Percentiles rank a stretch among this genome's conserved stretches.
Conservation (phyloP, 2,797 vertebrate species). For the Pteropus rufus region DNA sequence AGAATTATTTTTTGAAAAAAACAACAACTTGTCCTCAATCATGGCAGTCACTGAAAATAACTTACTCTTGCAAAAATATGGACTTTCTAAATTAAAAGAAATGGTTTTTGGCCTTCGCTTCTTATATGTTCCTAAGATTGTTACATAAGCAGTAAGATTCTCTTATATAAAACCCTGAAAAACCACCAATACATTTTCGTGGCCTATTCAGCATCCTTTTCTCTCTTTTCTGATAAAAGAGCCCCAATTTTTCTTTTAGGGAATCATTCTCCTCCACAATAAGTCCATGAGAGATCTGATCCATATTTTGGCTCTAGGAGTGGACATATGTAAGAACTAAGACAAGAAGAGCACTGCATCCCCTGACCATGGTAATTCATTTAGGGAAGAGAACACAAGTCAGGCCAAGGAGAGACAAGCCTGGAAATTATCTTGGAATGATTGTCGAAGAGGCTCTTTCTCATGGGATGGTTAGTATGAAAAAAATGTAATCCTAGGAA, state of each 20-base stretch:
- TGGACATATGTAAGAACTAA: background rate
- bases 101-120: background rate
- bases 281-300: background rate
- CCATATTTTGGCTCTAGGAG: background rate
- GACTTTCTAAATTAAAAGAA: constrained; percentile 30
- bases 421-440: background rate
- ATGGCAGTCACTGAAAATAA: constrained; percentile 28
- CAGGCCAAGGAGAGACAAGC: background rate
- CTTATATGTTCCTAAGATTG: background rate
- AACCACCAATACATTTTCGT: background rate
- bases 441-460: background rate
- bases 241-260: background rate
- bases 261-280: background rate
- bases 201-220: background rate
- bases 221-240: background rate
- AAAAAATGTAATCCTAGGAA: background rate
- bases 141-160: background rate
- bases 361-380: background rate
- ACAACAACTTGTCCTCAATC: background rate
- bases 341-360: background rate
- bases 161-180: background rate
- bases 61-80: background rate
- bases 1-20: background rate
- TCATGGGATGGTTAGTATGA: background rate
- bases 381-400: background rate